Conservation (phyloP, 2,888 invertebrate species). For the Brachyptera risi region DNA sequence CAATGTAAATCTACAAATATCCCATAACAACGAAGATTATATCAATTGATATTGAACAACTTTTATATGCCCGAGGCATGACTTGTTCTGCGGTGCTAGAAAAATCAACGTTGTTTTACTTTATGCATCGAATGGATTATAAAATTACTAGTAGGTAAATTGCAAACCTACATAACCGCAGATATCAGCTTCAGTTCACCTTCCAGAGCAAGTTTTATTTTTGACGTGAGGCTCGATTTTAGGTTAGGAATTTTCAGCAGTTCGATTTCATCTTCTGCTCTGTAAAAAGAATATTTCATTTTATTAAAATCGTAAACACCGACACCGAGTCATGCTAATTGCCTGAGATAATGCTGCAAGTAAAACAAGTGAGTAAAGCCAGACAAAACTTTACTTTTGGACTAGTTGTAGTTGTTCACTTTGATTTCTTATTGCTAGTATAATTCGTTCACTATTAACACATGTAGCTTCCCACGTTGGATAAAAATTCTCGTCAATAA, state of each 20-base stretch:
- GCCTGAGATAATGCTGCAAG: neutral
- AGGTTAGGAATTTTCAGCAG: slow-evolving; percentile 20
- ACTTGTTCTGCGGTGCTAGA: too few relatives aligned
- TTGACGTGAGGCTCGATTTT: slow-evolving; percentile 24
- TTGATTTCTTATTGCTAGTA: slow-evolving; percentile 20
- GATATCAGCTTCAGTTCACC: slow-evolving; percentile 18
- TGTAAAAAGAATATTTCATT: slow-evolving; percentile 8
- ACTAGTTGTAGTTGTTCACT: slow-evolving; percentile 25
- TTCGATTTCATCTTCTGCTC: slow-evolving; percentile 18
- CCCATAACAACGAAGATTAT: too few relatives aligned
- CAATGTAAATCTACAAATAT: too few relatives aligned
- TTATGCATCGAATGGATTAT: neutral
- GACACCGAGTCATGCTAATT: neutral
- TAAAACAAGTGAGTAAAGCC: neutral
- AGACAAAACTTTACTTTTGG: slow-evolving; percentile 15
- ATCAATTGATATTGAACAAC: too few relatives aligned
- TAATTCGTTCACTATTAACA: slow-evolving; percentile 1
- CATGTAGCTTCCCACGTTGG: slow-evolving; percentile 8
- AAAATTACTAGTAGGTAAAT: neutral
- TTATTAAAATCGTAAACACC: neutral
- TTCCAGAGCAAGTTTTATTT: slow-evolving; percentile 25
- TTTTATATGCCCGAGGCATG: too few relatives aligned
- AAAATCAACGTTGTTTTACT: too few relatives aligned
- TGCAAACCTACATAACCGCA: slow-evolving; percentile 21
- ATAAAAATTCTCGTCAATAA: slow-evolving; percentile 11